Evolutionary conservation across 2,888 invertebrate genomes (phyloP).

Genomic region (Leucoptera coffeella): DNA sequence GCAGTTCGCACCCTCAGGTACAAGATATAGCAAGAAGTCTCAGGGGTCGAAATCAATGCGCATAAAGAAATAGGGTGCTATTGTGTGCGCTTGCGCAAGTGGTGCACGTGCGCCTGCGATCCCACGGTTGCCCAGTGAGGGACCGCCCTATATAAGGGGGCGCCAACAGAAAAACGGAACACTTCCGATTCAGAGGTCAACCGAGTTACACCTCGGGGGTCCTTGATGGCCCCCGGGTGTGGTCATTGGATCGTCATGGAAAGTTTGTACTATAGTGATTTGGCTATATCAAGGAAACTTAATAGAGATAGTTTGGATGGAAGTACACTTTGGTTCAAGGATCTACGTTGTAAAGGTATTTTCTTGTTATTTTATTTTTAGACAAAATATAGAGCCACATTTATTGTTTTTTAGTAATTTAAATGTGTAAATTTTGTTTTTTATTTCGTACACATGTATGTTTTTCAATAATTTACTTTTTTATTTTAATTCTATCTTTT

Average conservation of each 20-base stretch:
- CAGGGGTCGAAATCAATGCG: slow-evolving; percentile 38
- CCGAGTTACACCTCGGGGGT: slow-evolving; percentile 29
- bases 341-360: no score
- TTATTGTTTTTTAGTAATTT: no score
- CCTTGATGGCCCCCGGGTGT: slow-evolving; percentile 21
- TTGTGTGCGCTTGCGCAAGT: slow-evolving; percentile 44
- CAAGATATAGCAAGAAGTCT: slow-evolving; percentile 35
- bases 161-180: slow-evolving; percentile 13
- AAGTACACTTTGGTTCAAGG: no score
- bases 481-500: no score
- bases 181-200: slow-evolving; percentile 25
- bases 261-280: no score
- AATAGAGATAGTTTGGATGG: no score
- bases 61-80: slow-evolving; percentile 32
- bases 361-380: no score
- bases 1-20: slow-evolving; percentile 47
- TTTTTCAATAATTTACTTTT: no score
- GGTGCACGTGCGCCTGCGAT: slow-evolving; percentile 34
- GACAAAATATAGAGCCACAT: no score
- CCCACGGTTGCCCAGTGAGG: slow-evolving; percentile 34
- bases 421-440: no score
- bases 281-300: no score
- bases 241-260: not conserved
- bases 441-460: no score
- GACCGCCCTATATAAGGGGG: slow-evolving; percentile 28